Evolutionary conservation across 2,113 vertebrate species (phyloP).

Genomic region (Lepisosteus osseus): DNA sequence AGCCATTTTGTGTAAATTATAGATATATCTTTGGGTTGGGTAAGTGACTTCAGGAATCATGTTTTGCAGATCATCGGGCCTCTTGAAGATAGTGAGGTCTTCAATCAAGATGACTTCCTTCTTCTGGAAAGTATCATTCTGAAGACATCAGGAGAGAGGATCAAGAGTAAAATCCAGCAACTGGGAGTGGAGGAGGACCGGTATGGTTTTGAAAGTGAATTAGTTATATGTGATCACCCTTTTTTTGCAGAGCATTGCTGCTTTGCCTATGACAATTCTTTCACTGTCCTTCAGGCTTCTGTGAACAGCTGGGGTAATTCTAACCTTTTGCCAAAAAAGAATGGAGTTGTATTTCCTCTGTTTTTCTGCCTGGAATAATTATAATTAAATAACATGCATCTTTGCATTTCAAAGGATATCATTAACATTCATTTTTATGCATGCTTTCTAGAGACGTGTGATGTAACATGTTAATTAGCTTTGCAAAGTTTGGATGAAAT

Average conservation of each 20-base stretch:
- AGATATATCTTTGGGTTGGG: no score
- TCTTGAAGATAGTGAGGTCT: conserved; percentile 81
- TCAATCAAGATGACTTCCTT: conserved; percentile 96
- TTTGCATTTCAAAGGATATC: not conserved
- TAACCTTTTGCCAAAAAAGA: no score
- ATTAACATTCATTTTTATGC: conserved; percentile 6
- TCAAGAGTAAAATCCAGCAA: conserved; percentile 85
- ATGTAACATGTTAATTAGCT: conserved; percentile 25
- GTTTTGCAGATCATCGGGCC: conserved; percentile 84
- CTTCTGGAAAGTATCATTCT: conserved; percentile 92
- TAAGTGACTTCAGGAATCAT: not conserved
- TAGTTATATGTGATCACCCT: no score
- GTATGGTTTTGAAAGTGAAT: conserved; percentile 46
- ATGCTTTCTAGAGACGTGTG: not conserved
- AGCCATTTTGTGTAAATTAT: no score
- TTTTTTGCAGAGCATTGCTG: not conserved
- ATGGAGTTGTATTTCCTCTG: not conserved
- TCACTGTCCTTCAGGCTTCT: not conserved
- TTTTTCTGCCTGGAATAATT: not conserved
- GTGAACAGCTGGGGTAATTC: no score
- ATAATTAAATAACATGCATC: no score
- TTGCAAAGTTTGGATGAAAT: conserved; percentile 21
- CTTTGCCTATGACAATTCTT: not conserved
- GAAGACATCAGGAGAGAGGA: conserved; percentile 92
- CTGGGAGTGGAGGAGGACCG: conserved; percentile 87